phyloP scores from a whole-genome alignment of 1,140 invertebrate genomes.

The Bombus confusus region DNA sequence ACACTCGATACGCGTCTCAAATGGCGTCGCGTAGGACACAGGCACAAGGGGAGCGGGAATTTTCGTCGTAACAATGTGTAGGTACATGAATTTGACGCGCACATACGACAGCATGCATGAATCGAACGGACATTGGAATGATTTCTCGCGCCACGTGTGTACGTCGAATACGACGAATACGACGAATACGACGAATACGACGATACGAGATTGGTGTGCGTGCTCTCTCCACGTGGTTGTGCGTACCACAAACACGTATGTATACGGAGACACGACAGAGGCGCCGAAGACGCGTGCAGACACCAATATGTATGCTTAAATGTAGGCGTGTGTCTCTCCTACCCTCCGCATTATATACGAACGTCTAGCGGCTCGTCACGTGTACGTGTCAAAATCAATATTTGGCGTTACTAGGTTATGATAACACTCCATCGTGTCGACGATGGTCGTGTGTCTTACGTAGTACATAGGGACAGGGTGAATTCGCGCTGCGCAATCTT shows the following conservation, averaged over 20 bases:
- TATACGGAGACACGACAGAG: neutral
- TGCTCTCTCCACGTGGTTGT: conserved; percentile 25
- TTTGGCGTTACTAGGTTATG: conserved; percentile 82
- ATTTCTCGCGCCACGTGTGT: conserved; percentile 42
- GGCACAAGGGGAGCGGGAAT: conserved; percentile 33
- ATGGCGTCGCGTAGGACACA: conserved; percentile 39
- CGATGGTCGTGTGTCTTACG: conserved; percentile 60
- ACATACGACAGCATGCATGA: conserved; percentile 25
- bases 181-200: neutral
- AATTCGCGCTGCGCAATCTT: conserved; percentile 10
- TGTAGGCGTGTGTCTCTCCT: neutral
- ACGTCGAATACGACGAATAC: neutral
- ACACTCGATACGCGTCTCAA: conserved; percentile 33
- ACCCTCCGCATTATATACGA: conserved; percentile 30
- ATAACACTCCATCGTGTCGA: conserved; percentile 75
- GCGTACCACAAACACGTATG: neutral
- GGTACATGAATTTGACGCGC: conserved; percentile 36
- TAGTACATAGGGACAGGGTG: conserved; percentile 30
- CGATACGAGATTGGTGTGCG: conserved; percentile 7
- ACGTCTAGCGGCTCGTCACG: conserved; percentile 75
- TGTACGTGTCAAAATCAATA: conserved; percentile 82
- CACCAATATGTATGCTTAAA: conserved; percentile 11
- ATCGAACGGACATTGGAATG: conserved; percentile 55
- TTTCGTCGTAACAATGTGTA: conserved; percentile 38
- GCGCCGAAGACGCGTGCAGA: conserved; percentile 20